Evolutionary conservation across 2,113 vertebrate genomes (phyloP).

Genomic region (Opisthocomus hoazin): DNA sequence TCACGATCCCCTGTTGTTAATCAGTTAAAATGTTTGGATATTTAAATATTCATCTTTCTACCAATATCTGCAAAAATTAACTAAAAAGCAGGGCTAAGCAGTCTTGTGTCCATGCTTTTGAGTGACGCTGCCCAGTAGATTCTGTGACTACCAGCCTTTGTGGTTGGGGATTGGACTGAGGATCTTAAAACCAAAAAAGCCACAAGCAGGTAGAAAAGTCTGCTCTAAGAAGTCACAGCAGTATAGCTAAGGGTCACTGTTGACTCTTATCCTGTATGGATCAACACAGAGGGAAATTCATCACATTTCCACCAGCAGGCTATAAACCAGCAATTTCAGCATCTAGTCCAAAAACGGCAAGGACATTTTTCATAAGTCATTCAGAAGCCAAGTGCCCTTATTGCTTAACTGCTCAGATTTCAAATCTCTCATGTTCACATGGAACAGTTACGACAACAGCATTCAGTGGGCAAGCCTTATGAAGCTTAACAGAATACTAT

Average conservation of each 20-base stretch:
- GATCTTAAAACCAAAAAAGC: neutral
- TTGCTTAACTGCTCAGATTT: neutral
- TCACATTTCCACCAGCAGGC: neutral
- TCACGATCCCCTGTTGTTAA: neutral
- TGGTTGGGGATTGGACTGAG: neutral
- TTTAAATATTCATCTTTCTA: neutral
- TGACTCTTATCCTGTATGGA: neutral
- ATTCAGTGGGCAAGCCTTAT: neutral
- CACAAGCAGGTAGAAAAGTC: neutral
- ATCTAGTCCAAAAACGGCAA: neutral
- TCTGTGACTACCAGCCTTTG: neutral
- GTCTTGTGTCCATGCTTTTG: neutral
- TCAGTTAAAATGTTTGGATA: neutral
- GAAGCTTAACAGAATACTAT: neutral
- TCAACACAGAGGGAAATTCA: neutral
- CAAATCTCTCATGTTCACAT: neutral
- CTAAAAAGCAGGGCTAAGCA: neutral
- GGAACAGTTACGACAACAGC: neutral
- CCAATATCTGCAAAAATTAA: neutral
- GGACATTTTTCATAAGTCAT: neutral
- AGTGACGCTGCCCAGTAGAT: rapidly evolving
- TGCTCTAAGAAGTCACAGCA: neutral
- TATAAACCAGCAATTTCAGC: neutral
- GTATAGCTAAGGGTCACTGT: neutral
- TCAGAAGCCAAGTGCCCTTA: neutral